Percentiles rank a stretch among this genome's conserved stretches.
phyloP scores from a whole-genome alignment of 2,888 invertebrate genomes.

The Fabriciana adippe region DNA sequence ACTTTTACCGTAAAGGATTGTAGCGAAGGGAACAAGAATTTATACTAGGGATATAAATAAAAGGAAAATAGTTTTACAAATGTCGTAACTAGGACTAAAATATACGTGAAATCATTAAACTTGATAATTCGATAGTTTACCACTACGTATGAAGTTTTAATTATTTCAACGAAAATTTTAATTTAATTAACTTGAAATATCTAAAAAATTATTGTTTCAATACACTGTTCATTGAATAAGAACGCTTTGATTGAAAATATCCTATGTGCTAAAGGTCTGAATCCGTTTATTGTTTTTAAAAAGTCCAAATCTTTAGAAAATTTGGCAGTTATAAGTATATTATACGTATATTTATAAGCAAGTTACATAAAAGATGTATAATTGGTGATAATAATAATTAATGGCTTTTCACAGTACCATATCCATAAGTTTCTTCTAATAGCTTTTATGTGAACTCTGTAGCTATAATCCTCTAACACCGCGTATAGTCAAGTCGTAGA shows the following conservation, averaged over 20 bases:
- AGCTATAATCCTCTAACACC: constrained; percentile 42
- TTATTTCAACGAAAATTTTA: no score
- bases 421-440: neutral
- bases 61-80: neutral
- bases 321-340: no score
- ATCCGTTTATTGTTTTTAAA: no score
- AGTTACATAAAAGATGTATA: no score
- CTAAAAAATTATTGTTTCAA: no score
- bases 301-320: no score
- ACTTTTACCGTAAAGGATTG: constrained; percentile 1
- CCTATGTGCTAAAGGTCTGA: no score
- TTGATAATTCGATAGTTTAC: neutral
- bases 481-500: constrained; percentile 38
- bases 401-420: constrained; percentile 10
- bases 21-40: constrained; percentile 8
- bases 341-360: no score
- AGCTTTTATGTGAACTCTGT: neutral
- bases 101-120: neutral
- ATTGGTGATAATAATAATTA: neutral
- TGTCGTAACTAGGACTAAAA: neutral
- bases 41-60: constrained; percentile 6
- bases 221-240: no score
- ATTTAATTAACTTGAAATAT: no score
- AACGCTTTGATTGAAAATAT: no score
- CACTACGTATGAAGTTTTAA: no score